phyloP scores from a whole-genome alignment of 2,888 invertebrate species.

The Ornithoptera alexandrae region DNA sequence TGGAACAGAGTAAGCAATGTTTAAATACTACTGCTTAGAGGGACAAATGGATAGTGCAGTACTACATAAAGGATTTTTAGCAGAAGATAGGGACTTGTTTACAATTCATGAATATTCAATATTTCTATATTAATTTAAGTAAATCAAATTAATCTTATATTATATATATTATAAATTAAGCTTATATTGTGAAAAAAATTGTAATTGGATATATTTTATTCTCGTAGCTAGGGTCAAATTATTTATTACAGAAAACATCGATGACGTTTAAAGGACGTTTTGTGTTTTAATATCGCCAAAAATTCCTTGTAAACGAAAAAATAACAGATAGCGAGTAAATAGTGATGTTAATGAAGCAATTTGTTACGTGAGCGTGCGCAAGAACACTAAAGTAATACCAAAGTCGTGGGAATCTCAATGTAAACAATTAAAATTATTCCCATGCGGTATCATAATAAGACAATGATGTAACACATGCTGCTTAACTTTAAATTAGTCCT shows the following conservation, averaged over 20 bases:
- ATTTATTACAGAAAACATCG: slow-evolving; percentile 71
- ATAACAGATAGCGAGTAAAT: slow-evolving; percentile 28
- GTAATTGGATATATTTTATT: slow-evolving; percentile 68
- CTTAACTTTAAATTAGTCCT: slow-evolving; percentile 24
- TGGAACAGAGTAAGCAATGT: too few species aligned
- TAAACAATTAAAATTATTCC: slow-evolving; percentile 49
- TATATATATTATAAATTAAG: too few species aligned
- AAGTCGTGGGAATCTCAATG: slow-evolving; percentile 49
- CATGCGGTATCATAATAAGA: slow-evolving; percentile 34
- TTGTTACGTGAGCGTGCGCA: slow-evolving; percentile 41
- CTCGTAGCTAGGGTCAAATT: slow-evolving; percentile 65
- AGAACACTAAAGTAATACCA: slow-evolving; percentile 42
- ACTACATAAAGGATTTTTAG: too few species aligned
- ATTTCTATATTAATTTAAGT: too few species aligned
- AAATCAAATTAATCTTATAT: background rate
- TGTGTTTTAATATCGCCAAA: slow-evolving; percentile 50
- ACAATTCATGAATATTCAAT: too few species aligned
- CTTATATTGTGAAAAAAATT: slow-evolving; percentile 55
- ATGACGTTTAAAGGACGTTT: slow-evolving; percentile 54
- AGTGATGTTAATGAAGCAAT: slow-evolving; percentile 39
- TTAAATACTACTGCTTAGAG: too few species aligned
- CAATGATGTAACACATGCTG: slow-evolving; percentile 28
- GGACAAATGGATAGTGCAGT: too few species aligned
- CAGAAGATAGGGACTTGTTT: too few species aligned
- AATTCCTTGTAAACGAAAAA: slow-evolving; percentile 13